Evolutionary conservation across 2,888 invertebrate genomes (phyloP), one percentile per base, ranked within the genome.

Genomic region (Scotopteryx bipunctaria): DNA sequence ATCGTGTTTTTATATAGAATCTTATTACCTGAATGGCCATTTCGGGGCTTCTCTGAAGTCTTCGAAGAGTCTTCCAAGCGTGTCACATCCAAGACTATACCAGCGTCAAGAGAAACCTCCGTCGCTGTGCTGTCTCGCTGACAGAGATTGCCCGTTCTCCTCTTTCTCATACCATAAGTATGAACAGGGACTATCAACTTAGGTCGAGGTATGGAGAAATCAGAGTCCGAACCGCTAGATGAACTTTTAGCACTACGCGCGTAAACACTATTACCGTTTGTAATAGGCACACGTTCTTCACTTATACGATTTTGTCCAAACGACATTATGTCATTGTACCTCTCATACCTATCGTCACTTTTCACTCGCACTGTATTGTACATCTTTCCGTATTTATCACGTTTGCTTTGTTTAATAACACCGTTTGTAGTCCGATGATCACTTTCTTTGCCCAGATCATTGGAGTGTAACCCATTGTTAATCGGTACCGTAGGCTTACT

Each of bases 121-220:
- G 89, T 89, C 2, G 89, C 90, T 45, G 74, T 86, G 59, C 89
- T 89, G 32, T 91, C 90, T 19, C 86, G 79, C 35, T 89, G 91
- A 65, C 86, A 85, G 37, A 94, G 91, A 81, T 96, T 96, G 5
- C 97, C 97, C 29, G 96, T 96, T 64, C 96, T 91, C 57, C 96
- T 91, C 71, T 94, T 94, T 61, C 96, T 91, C 56, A 94, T 92
- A 47, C 96, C 96, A 74, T 96, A 96, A 16, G 96, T 96, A 86
- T 97, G 96, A 56, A 96, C 95, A 45, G 97, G 96, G 62, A 96
- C 96, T 73, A 97, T 96, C 65, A 97, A 91, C 72, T 96, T 94
- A 21, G 97, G 96, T 67, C 97, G 91, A 2, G 97, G 97, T 79
- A 97, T 97, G 59, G 94, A 92, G 83, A 96, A 96, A 70, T 94